Conservation (phyloP, 2,797 vertebrate species). For the Cynopterus sphinx region DNA sequence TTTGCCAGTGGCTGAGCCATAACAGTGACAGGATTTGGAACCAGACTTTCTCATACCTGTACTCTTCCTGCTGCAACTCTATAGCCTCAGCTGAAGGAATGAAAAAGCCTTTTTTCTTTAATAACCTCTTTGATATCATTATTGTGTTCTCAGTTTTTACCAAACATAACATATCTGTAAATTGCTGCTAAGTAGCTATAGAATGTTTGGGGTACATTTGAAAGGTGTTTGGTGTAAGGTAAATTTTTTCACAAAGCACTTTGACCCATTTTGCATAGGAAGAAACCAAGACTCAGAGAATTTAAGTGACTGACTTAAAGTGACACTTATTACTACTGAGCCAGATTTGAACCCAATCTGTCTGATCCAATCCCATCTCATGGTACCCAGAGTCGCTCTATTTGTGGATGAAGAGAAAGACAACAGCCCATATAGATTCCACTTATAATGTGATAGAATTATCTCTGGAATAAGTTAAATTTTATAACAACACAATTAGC, state of each 20-base stretch:
- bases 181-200: not conserved
- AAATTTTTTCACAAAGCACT: conserved; percentile 14
- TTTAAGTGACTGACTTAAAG: conserved; percentile 23
- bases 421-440: not conserved
- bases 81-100: not conserved
- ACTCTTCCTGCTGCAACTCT: not conserved
- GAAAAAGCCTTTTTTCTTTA: not conserved
- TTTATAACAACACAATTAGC: conserved; percentile 13
- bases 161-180: not conserved
- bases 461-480: conserved; percentile 38
- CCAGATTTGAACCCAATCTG: conserved; percentile 25
- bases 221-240: not conserved
- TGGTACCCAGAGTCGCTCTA: not conserved
- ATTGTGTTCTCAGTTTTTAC: not conserved
- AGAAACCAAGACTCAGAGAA: conserved; percentile 50
- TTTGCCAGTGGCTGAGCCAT: conserved; percentile 1
- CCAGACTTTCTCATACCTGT: not conserved
- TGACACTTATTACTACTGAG: not conserved
- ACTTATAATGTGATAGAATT: conserved; percentile 1
- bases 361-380: not conserved
- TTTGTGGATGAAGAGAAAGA: not conserved
- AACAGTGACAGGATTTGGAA: not conserved
- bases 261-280: conserved; percentile 63
- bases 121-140: not conserved
- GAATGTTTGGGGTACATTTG: not conserved